Percentiles rank a stretch among this genome's conserved stretches.
Evolutionary conservation across 2,888 invertebrate species (phyloP).

Genomic region (Leptinotarsa peninsularis): DNA sequence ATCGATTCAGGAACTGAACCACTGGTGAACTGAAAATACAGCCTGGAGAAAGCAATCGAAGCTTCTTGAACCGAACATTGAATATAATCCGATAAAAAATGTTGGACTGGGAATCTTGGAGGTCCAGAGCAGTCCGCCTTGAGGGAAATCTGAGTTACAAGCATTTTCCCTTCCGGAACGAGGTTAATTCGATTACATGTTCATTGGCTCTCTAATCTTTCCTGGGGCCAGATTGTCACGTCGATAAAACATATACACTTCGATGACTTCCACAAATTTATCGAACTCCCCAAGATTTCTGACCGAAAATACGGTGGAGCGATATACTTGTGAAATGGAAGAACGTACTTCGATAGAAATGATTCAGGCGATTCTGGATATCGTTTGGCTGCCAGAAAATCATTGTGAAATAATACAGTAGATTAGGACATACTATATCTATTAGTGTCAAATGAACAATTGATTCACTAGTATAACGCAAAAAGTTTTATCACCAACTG

Average conservation of each 20-base stretch:
- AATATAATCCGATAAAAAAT: slow-evolving; percentile 10
- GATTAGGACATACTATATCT: too few relatives aligned
- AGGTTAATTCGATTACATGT: slow-evolving; percentile 14
- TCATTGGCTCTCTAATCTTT: slow-evolving; percentile 18
- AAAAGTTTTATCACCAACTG: too few relatives aligned
- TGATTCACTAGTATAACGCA: too few relatives aligned
- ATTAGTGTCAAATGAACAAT: too few relatives aligned
- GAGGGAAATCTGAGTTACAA: slow-evolving; percentile 12
- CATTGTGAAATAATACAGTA: too few relatives aligned
- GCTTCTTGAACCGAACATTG: not conserved
- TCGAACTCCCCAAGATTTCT: not conserved
- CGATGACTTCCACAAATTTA: slow-evolving; percentile 5
- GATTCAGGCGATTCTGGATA: too few relatives aligned
- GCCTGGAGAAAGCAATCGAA: not conserved
- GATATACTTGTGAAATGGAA: not conserved
- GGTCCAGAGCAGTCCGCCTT: not conserved
- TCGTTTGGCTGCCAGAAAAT: too few relatives aligned
- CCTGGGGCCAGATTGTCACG: slow-evolving; percentile 11
- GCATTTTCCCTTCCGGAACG: slow-evolving; percentile 13
- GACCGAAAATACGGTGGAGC: not conserved
- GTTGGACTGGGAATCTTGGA: not conserved
- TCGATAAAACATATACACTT: slow-evolving; percentile 19
- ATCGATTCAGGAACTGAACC: not conserved
- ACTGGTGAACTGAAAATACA: not conserved
- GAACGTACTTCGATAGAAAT: not conserved